Base-by-base conservation (phyloP, 2,113 vertebrate species). In the Cyprinodon tularosa region DNA sequence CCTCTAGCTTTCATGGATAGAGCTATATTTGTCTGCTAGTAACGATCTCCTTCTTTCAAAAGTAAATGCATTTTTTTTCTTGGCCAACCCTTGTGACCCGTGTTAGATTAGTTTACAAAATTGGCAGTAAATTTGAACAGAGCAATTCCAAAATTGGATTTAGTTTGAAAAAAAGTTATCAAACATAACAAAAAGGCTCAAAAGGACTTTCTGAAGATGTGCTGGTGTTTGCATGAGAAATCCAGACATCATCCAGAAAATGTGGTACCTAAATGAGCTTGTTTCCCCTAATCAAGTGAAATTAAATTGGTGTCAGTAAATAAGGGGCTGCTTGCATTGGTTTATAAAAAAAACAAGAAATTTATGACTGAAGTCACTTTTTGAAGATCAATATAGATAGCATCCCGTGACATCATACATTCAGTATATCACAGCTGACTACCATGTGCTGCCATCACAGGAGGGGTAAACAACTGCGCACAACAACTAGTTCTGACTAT, bases 51-150 rank as follows among this genome's bases (percentile, higher is more conserved):
- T 76, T 78, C 67, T 4, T 1, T 47, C 76, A 45, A 0, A 38
- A 57, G 0, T 45, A 39, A 80, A 77, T 63, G 22, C 65, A 64
- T 71, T 48, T 20, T 47, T 29, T 78, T 38, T 29, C 76, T 62
- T 20, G 63, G 39, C 68, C 14, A 4, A 78, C 78, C 40, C 83
- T 80, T 68, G 72, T 79, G 81, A 88, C 84, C 82, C 79, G 29
- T 29, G 61, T 88, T 87, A 62, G 48, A 71, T 48, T 48, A 22
- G 59, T 57, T 62, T 64, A 63, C 57, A 60, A 74, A 87, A 80
- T 42, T 15, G 39, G 14, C 60, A 63, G 66, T 10, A n/a, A 57
- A 57, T 7, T 57, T 6, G 20, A 20, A 20, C 50, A 57, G 6
- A 57, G 80, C 71, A 69, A 64, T 61, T 1, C 15, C 59, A n/a